Evolutionary conservation across 2,888 invertebrate genomes (phyloP).

Genomic region (Adelognathus sp.): DNA sequence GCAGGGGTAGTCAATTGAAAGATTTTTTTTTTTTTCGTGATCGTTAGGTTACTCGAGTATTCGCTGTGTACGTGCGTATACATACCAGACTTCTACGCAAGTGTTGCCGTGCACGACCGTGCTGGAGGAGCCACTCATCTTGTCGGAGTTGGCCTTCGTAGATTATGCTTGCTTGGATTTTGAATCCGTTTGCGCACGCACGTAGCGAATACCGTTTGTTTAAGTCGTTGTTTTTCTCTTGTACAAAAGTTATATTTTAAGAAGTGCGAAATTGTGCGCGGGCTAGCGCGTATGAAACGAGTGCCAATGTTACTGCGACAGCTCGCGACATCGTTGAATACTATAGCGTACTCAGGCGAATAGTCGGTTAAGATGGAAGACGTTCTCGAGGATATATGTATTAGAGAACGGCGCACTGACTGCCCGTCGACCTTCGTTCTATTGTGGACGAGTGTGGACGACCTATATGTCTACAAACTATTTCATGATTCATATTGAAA

Average conservation of each 20-base stretch:
- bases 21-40: background rate
- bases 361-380: background rate
- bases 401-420: background rate
- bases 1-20: background rate
- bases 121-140: too few relatives aligned
- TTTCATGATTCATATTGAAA: slow-evolving; percentile 15
- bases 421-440: background rate
- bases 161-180: background rate
- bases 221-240: background rate
- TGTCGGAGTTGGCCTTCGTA: too few relatives aligned
- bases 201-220: background rate
- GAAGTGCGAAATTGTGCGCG: background rate
- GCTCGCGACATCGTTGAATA: background rate
- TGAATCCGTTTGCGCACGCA: background rate
- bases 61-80: too few relatives aligned
- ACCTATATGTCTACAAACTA: background rate
- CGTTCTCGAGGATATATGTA: background rate
- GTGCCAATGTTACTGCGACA: background rate
- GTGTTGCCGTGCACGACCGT: too few relatives aligned
- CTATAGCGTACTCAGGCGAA: background rate
- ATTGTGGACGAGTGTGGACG: background rate
- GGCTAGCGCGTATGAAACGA: background rate
- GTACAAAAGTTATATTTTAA: background rate
- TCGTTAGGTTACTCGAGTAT: background rate
- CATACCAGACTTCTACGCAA: too few relatives aligned